Conservation (phyloP, 2,888 invertebrate genomes). For the Synanthedon andrenaeformis region DNA sequence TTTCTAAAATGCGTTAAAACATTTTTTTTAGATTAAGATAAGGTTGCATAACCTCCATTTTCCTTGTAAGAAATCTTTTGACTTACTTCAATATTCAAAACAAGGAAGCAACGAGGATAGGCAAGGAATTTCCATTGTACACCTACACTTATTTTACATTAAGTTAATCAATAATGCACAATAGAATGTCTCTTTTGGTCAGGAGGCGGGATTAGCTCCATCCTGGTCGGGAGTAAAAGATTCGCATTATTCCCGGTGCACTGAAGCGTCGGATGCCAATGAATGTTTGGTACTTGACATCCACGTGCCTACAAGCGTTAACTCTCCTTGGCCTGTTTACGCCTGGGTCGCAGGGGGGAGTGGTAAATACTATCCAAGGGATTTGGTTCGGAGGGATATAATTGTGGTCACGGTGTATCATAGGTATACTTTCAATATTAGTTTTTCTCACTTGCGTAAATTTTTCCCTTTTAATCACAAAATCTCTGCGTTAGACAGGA, state of each 20-base stretch:
- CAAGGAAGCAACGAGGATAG: too few relatives aligned
- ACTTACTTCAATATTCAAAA: too few relatives aligned
- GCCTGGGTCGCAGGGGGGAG: slow-evolving; percentile 46
- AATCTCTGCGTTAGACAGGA: too few relatives aligned
- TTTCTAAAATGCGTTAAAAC: too few relatives aligned
- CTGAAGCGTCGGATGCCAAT: slow-evolving; percentile 39
- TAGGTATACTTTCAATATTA: slow-evolving; percentile 23
- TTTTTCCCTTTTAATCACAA: too few relatives aligned
- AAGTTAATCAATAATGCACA: too few relatives aligned
- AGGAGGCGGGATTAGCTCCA: slow-evolving; percentile 48
- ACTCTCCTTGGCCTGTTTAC: slow-evolving; percentile 35
- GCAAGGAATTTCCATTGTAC: too few relatives aligned
- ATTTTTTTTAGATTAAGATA: too few relatives aligned
- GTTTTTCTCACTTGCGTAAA: background rate
- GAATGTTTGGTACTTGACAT: slow-evolving; percentile 77
- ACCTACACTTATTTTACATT: too few relatives aligned
- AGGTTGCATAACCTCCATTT: too few relatives aligned
- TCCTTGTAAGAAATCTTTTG: too few relatives aligned
- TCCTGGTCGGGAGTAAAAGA: slow-evolving; percentile 39
- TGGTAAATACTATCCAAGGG: slow-evolving; percentile 32
- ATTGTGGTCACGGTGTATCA: slow-evolving; percentile 45
- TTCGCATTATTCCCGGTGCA: slow-evolving; percentile 26
- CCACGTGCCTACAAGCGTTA: slow-evolving; percentile 61
- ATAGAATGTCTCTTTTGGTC: background rate
- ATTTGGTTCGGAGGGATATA: slow-evolving; percentile 36